Base-by-base conservation (phyloP, 2,888 invertebrate species). In the Acanthopleura granulata region DNA sequence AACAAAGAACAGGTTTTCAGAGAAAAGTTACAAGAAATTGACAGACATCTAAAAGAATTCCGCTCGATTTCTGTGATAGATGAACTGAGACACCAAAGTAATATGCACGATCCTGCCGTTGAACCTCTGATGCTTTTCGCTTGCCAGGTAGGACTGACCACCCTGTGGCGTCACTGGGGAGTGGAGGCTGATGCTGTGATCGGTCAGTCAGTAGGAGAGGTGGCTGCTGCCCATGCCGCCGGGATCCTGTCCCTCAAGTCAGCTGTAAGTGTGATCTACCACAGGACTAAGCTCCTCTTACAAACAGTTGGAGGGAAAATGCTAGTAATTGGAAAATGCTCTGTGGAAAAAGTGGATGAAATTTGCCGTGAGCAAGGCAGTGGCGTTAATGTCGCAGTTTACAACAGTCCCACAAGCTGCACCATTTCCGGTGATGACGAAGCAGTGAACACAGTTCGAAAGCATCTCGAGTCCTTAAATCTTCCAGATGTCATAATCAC, bases 161-260 rank as follows among this genome's bases (percentile, higher is more conserved):
- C 61, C 0, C 66, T 84, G 25, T 82, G 82, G 82, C 74, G 74
- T 66, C 50, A 76, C 22, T 78, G 76, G 14, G 84, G 84, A 6
- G 62, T 85, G 22, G 1, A n/a, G n/a, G 79, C 82, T 4, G 75
- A 76, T 62, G 74, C 69, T 49, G 76, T 84, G 16, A 62, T 85
- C n/a, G 85, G 85, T 22, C 84, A 84, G 73, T 83, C 83, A 0
- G 77, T 83, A 15, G 85, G 85, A 9, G 85, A 85, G 57, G 83
- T 85, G 12, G 81, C 84, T 16, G 85, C 83, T 6, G 82, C 83
- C 0, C 80, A 81, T 75, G 79, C 78, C 29, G 72, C 81, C 12
- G 82, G 82, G 14, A 71, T 73, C 27, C 51, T 84, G 11, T 69
- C 78, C 66, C 72, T 85, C 49, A 73, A 79, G 29, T 76, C 82